A percentile compares a stretch with the other conserved stretches of the same genome.
Conservation (phyloP, 2,797 vertebrate species). For the Phaenicophaeus curvirostris region DNA sequence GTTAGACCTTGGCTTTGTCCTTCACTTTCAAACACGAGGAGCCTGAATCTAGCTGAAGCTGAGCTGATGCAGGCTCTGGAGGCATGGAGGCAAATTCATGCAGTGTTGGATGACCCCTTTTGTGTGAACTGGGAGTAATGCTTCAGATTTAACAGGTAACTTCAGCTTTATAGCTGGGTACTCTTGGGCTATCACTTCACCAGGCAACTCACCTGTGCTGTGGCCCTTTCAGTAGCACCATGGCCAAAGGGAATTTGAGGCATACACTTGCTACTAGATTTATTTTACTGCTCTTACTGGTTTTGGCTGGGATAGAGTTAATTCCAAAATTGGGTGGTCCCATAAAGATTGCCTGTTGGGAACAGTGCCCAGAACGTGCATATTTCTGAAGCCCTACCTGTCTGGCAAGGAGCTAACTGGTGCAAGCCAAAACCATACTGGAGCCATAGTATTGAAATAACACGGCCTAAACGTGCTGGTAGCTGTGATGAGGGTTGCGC, state of each 20-base stretch:
- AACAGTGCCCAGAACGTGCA: background rate
- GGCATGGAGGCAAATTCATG: background rate
- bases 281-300: background rate
- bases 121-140: background rate
- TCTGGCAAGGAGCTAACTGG: constrained; percentile 10
- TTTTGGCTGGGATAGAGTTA: background rate
- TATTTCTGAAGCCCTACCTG: background rate
- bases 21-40: background rate
- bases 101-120: background rate
- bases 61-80: background rate
- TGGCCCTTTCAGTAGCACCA: background rate
- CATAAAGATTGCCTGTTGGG: background rate
- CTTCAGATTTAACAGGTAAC: background rate
- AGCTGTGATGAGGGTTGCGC: background rate
- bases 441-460: background rate
- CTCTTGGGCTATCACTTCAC: background rate
- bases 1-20: background rate
- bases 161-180: background rate
- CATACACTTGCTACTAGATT: background rate
- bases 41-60: background rate
- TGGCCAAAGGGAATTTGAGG: background rate
- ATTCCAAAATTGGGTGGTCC: background rate
- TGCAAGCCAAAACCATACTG: background rate
- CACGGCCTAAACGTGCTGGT: background rate
- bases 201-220: background rate